Evolutionary conservation across 2,113 vertebrate genomes (phyloP).

Genomic region (Daphoenositta chrysoptera): DNA sequence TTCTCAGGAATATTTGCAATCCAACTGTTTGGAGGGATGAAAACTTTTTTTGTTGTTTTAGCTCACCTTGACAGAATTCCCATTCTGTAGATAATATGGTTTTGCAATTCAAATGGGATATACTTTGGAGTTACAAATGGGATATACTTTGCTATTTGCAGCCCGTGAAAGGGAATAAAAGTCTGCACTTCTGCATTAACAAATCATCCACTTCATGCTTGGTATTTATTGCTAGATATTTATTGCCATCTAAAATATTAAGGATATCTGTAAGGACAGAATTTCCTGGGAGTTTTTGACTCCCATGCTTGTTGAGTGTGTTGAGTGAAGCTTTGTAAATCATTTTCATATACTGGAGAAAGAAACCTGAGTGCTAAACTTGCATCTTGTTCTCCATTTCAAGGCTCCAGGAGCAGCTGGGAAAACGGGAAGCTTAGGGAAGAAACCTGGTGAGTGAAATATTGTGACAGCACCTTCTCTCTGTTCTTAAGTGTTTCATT

Average conservation of each 20-base stretch:
- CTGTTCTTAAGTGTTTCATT: neutral
- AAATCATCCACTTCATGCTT: neutral
- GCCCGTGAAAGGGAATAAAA: neutral
- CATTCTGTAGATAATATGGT: neutral
- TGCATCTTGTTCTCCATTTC: constrained; percentile 62
- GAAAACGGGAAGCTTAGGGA: constrained; percentile 95
- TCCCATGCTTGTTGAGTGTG: neutral
- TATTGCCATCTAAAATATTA: neutral
- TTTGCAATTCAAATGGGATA: neutral
- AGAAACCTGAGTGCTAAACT: neutral
- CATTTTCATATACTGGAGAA: neutral
- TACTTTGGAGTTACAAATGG: neutral
- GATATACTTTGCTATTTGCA: neutral
- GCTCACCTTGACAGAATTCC: neutral
- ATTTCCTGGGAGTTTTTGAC: neutral
- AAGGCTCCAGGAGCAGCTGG: constrained; percentile 89
- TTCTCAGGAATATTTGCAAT: neutral
- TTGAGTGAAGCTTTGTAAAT: neutral
- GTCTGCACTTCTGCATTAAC: neutral
- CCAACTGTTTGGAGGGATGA: neutral
- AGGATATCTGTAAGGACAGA: neutral
- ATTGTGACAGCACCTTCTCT: constrained; percentile 18
- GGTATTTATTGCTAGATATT: neutral
- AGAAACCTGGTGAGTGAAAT: constrained; percentile 91
- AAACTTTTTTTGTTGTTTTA: neutral